Evolutionary conservation across 2,113 vertebrate species (phyloP), one percentile per base, ranked within the genome.

Genomic region (Pachyramphus minor): DNA sequence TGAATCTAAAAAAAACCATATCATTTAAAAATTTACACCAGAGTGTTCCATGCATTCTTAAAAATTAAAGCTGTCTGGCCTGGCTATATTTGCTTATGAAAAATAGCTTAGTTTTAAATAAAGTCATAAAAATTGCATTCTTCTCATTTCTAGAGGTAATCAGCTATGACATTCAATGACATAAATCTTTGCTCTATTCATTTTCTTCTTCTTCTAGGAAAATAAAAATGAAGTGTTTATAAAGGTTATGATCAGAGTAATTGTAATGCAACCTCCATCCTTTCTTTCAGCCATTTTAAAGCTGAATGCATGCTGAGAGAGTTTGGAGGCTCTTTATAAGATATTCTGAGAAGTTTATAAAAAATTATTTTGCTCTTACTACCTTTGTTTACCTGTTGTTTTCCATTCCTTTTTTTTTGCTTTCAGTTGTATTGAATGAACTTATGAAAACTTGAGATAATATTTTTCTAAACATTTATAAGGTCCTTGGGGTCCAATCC

Each of bases 81-180:
- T 81, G 82, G 75, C 37, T 94, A 33, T 92, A 96, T 97, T 97
- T 95, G 64, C 86, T 87, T 58, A 89, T 97, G 95, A 98, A 97
- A 98, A 97, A 98, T 94, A 96, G 77, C 84, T 96, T 86, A 53
- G 87, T 93, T 97, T 98, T 97, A 97, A 95, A 97, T 94, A 97
- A 97, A 97, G 84, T 94, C 84, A 97, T 97, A 98, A 98, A 98
- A 97, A 98, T 97, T 98, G 69, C 84, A 97, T 97, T 97, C 91
- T 96, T 97, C 88, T 96, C 95, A 97, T 97, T 97, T 98, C 87
- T 93, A 64, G 91, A 95, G 94, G 97, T 98, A 98, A 98, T 98
- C 97, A 97, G 87, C 95, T 98, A 96, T 97, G 96, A 97, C 95
- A 97, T 95, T 95, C 96, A 97, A 64, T 93, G 95, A 77, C 85